These are phyloP conservation scores for Lasioglossum vierecki DNA, from an alignment of 2,888 invertebrate species.

Conservation along the genomic window DNA sequence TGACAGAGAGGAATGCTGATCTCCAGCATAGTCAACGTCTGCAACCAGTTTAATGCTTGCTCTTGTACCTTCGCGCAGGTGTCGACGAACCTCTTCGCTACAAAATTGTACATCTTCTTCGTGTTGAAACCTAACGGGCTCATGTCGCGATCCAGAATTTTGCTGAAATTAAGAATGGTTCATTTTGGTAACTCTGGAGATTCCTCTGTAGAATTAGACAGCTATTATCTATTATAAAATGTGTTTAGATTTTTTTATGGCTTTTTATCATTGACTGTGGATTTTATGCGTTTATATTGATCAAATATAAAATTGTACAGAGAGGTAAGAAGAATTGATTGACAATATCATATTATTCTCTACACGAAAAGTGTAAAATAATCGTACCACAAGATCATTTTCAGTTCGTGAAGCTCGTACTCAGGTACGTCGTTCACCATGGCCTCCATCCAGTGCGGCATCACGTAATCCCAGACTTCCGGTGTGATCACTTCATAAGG, in stretches of 20 bases:
- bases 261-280: too few species aligned
- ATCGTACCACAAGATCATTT: constrained; percentile 89
- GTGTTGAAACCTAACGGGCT: constrained; percentile 97
- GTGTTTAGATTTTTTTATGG: too few species aligned
- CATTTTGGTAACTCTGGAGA: too few species aligned
- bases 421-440: constrained; percentile 96
- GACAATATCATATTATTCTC: too few species aligned
- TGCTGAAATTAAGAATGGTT: constrained; percentile 86
- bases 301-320: too few species aligned
- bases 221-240: too few species aligned
- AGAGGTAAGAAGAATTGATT: too few species aligned
- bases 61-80: constrained; percentile 93
- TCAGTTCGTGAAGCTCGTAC: constrained; percentile 93
- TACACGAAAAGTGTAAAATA: background rate
- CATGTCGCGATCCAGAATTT: constrained; percentile 98
- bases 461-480: constrained; percentile 98
- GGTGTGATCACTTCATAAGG: constrained; percentile 98
- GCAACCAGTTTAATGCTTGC: constrained; percentile 95
- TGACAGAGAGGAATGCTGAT: constrained; percentile 95
- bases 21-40: constrained; percentile 94
- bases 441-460: constrained; percentile 99
- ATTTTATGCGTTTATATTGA: too few species aligned
- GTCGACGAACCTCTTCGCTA: constrained; percentile 92
- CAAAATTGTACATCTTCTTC: constrained; percentile 97
- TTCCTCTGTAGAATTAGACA: too few species aligned